Conservation (phyloP, 1,140 invertebrate genomes). For the Drosophila repletoides region DNA sequence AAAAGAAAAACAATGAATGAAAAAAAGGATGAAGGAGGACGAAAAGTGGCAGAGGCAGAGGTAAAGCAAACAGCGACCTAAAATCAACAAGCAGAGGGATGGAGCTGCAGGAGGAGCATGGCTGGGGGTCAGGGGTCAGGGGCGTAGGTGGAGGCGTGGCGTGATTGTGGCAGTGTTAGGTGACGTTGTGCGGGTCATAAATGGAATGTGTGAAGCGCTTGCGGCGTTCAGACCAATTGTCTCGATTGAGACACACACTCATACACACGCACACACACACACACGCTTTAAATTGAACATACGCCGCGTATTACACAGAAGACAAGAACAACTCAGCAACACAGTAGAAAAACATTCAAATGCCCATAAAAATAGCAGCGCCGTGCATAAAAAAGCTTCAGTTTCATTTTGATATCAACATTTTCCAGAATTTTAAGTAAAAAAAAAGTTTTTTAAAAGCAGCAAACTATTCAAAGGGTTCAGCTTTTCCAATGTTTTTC, state of each 20-base stretch:
- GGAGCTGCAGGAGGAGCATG: neutral
- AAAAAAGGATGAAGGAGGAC: neutral
- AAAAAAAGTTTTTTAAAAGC: too few species aligned
- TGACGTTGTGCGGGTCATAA: constrained; percentile 51
- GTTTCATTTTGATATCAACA: too few species aligned
- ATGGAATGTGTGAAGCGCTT: constrained; percentile 69
- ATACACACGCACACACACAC: neutral
- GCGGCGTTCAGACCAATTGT: constrained; percentile 66
- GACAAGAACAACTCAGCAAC: too few species aligned
- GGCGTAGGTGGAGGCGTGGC: neutral
- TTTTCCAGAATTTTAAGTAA: too few species aligned
- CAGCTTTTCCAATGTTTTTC: too few species aligned
- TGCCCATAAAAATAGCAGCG: too few species aligned
- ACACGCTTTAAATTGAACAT: constrained; percentile 20
- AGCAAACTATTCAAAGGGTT: too few species aligned
- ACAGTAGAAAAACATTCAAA: too few species aligned
- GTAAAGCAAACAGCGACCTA: constrained; percentile 33
- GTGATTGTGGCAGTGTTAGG: constrained; percentile 22
- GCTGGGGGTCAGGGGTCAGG: neutral
- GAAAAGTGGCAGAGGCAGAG: constrained; percentile 1
- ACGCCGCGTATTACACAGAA: constrained; percentile 36
- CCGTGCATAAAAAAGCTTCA: too few species aligned
- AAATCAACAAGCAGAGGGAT: constrained; percentile 42
- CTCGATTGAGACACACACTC: constrained; percentile 58
- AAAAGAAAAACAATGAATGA: neutral